These are phyloP conservation scores for Drosophila insularis DNA, from an alignment of 1,140 invertebrate species.

Conservation along the genomic window DNA sequence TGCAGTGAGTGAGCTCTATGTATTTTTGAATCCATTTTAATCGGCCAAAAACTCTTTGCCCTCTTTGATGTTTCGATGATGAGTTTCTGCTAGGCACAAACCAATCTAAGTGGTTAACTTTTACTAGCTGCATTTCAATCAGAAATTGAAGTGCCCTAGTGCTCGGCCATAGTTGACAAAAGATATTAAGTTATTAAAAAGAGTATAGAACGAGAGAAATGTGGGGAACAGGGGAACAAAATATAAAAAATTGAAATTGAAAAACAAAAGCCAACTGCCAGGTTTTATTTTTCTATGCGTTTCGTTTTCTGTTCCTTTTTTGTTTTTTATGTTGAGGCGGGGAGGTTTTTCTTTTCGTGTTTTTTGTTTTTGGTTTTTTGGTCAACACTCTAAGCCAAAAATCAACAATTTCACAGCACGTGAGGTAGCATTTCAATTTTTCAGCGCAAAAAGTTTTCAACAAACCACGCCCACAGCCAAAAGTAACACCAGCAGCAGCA, in stretches of 20 bases:
- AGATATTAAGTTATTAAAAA: constrained; percentile 79
- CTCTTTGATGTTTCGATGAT: constrained; percentile 22
- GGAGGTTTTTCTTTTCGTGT: neutral
- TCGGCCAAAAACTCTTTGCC: constrained; percentile 25
- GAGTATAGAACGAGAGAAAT: constrained; percentile 35
- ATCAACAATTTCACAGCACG: constrained; percentile 75
- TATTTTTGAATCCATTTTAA: too few species aligned
- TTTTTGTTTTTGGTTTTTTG: constrained; percentile 57
- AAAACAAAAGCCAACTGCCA: constrained; percentile 76
- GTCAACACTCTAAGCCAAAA: constrained; percentile 81
- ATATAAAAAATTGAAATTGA: constrained; percentile 63
- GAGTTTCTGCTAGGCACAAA: constrained; percentile 27
- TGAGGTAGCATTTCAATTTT: constrained; percentile 80
- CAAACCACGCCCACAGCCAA: neutral
- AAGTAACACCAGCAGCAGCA: constrained; percentile 40
- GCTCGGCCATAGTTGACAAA: constrained; percentile 49
- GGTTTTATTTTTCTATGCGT: neutral
- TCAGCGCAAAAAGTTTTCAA: constrained; percentile 69
- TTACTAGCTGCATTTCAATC: constrained; percentile 67
- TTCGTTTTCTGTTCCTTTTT: neutral
- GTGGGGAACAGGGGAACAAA: constrained; percentile 25
- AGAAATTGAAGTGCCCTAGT: constrained; percentile 57
- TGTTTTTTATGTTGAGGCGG: neutral
- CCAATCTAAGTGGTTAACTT: constrained; percentile 47
- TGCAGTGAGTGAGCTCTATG: too few species aligned